Base-by-base conservation (phyloP, 1,140 invertebrate species). In the Procambarus clarkii region DNA sequence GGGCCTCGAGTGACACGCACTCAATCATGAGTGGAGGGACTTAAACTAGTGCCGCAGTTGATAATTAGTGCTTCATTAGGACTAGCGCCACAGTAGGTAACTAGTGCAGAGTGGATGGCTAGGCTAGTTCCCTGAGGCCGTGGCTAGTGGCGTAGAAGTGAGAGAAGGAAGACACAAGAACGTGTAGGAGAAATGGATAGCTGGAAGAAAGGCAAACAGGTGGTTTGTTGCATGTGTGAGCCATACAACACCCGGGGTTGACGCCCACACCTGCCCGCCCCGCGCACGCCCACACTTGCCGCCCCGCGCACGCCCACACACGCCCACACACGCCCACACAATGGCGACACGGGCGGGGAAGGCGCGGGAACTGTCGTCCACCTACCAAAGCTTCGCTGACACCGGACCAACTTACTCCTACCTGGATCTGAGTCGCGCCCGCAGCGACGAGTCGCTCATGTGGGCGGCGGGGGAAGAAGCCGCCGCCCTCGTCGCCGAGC, bases 371-470 rank as follows among this genome's bases (percentile, higher is more conserved):
- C 71, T 92, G 44, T 91, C 92, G 21, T 92, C 92, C 46, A 92
- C 92, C 5, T 92, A 92, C 89, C 83, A 91, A 83, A 92, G 92
- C 44, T 92, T 92, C 82, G 88, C 92, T 45, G 92, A 92, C 80
- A 82, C 92, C 3, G 92, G 88, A 11, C 88, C 92, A 18, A 92
- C 83, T 46, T 91, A 91, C 85, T 86, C 88, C 24, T 92, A 91
- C 74, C 54, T 92, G 13, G 92, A 92, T 82, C 88, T 92, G 50
- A 91, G 80, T 50, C 88, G 92, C 76, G 92, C 92, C 86, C 88
- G 92, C 24, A 92, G 92, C 34, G 92, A 92, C 71, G 92, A 92
- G 60, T 92, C 92, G 3, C 74, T 92, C 15, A 86, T 92, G 69
- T 92, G 92, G 92, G 46, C 92, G 18, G 92, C 92, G 13, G 92